Percentiles rank a stretch among this genome's conserved stretches.
These are phyloP conservation scores for Dynastes hyllus DNA, from an alignment of 2,888 invertebrate species.

Conservation along the genomic window DNA sequence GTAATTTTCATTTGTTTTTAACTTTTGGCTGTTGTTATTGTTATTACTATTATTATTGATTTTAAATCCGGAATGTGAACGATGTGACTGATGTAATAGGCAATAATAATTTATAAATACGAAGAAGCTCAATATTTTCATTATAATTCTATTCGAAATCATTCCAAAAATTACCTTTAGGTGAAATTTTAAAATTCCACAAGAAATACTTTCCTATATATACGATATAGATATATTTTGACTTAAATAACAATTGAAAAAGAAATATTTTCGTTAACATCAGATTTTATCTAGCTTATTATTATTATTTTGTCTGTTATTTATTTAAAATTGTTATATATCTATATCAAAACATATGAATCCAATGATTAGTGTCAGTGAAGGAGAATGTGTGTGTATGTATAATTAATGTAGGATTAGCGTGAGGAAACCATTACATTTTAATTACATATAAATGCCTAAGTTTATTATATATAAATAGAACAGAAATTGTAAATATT, in stretches of 20 bases:
- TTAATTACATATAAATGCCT: conserved; percentile 29
- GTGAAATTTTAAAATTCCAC: background rate
- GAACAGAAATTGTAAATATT: conserved; percentile 58
- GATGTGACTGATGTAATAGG: conserved; percentile 34
- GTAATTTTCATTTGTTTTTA: background rate
- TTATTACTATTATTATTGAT: conserved; percentile 22
- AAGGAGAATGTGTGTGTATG: conserved; percentile 19
- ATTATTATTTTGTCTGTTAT: background rate
- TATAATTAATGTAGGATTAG: conserved; percentile 45
- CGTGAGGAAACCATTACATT: conserved; percentile 32
- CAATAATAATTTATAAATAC: conserved; percentile 10
- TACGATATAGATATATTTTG: conserved; percentile 32
- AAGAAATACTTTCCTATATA: conserved; percentile 24
- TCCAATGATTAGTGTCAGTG: conserved; percentile 37
- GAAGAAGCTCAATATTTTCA: conserved; percentile 26
- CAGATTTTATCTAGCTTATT: background rate
- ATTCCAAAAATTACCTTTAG: conserved; percentile 23
- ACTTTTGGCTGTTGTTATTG: conserved; percentile 20
- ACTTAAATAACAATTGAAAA: conserved; percentile 1
- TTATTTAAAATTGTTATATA: conserved; percentile 28
- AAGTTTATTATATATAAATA: conserved; percentile 43
- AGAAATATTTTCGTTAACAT: too few relatives aligned
- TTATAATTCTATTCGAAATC: background rate
- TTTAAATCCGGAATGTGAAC: conserved; percentile 22
- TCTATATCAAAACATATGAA: conserved; percentile 24